Base-by-base conservation (phyloP, 2,113 vertebrate genomes). In the Lathamus discolor region DNA sequence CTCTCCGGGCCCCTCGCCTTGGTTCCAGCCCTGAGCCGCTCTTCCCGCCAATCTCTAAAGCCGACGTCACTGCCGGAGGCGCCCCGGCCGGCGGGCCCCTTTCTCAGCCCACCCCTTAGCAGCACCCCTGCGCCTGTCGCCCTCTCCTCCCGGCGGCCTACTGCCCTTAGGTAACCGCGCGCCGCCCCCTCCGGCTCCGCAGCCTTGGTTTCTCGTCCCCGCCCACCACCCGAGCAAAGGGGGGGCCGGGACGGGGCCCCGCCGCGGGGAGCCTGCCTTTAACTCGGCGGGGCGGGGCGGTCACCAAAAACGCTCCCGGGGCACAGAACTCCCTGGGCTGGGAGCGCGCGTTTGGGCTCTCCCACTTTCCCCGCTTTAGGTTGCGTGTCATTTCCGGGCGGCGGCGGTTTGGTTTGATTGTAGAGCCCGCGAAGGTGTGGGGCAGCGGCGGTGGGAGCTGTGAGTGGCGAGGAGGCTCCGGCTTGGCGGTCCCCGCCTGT, bases 361-460 rank as follows among this genome's bases (percentile, higher is more conserved):
- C 9, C 3, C 31, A 4, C 9, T 8, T 43, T 9, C 4, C 35
- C 23, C 10, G 14, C 23, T 35, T 35, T n/a, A n/a, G 27, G 10
- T 3, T 0, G 2, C 2, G 75, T 94, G 95, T 95, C 94, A 96
- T 17, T 96, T 96, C 96, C 96, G 66, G 69, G n/a, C 66, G 77
- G 80, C 59, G 55, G 78, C 6, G 3, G n/a, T 5, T 10, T 9
- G 39, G 39, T 95, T 95, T 72, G 88, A 96, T 88, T 39, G 10
- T 12, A 3, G 59, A 84, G 85, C 81, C 77, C 88, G 91, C 88
- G 41, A 63, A 75, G 68, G 35, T 7, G 33, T 3, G n/a, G 4
- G 23, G 41, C 2, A 27, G 24, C 6, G 29, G 55, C 4, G 23
- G 43, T 3, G 1, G 17, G 12, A 37, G 52, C 17, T 1, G 52